Base-by-base conservation (phyloP, 2,797 vertebrate species). In the Sciaenops ocellatus region DNA sequence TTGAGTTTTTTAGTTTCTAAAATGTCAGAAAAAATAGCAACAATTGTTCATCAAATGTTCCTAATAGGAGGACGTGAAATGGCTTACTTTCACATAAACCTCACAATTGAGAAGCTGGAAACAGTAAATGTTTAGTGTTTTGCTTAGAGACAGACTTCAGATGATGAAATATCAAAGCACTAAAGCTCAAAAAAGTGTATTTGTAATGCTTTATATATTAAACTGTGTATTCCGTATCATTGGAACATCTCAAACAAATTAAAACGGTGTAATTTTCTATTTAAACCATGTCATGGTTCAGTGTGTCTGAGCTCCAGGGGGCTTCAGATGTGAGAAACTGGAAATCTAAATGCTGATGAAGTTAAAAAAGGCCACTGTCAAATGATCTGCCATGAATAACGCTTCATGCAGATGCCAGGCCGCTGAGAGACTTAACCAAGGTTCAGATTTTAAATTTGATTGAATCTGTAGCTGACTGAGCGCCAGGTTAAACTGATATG, bases 401-500 rank as follows among this genome's bases (percentile, higher is more conserved):
- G 76, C 8, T 38, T 69, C 47, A 42, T 42, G 22, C 30, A 30
- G 54, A 30, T 26, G 41, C 6, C 52, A 70, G 38, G 15, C 71
- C 15, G 28, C 30, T 20, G 8, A 56, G 18, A 73, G 11, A 54
- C 22, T 26, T 38, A 46, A 61, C 62, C 42, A 55, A n/a, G 24
- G n/a, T 20, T 41, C 8, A 10, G 0, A 69, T 77, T 38, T 76
- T 24, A 18, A 6, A 70, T 64, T 44, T 42, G 17, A 78, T 64
- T 82, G 3, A 57, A 41, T 42, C 52, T 11, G 20, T 30, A 57
- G 46, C 55, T 46, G 41, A 30, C 28, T 3, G 41, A 68, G 12
- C 30, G 38, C 50, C 28, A 66, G 22, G 73, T 57, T 55, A 59
- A 60, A 11, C 55, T 67, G 52, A 38, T 69, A 24, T 69, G 34